Conservation (phyloP, 2,888 invertebrate species). For the Calliphora vomitoria region DNA sequence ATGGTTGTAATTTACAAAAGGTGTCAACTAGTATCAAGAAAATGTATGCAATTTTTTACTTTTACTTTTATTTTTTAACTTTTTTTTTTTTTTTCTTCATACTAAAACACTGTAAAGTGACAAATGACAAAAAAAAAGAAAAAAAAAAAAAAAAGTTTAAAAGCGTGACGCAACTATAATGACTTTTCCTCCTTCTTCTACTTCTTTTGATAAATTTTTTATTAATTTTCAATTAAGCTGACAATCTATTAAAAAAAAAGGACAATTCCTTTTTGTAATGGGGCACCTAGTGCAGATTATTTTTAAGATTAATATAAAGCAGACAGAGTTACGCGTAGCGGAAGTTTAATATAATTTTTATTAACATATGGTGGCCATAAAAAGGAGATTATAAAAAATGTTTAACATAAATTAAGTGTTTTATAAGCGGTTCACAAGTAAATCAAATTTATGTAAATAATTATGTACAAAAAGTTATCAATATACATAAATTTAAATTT, state of each 20-base stretch:
- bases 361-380: constrained; percentile 25
- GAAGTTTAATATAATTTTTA: background rate
- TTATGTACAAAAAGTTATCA: no score
- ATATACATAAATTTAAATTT: no score
- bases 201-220: background rate
- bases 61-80: constrained; percentile 29
- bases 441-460: no score
- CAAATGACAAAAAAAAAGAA: constrained; percentile 21
- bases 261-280: no score
- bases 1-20: constrained; percentile 44
- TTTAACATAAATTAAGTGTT: no score
- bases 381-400: background rate
- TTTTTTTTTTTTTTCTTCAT: background rate
- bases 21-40: constrained; percentile 50
- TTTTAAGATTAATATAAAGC: background rate
- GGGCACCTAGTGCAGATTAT: background rate
- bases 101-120: constrained; percentile 12
- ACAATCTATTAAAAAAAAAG: background rate
- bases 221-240: constrained; percentile 32
- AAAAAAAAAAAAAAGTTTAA: no score
- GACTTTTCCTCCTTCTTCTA: background rate
- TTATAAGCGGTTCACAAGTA: no score
- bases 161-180: constrained; percentile 29
- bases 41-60: constrained; percentile 49
- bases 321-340: background rate